Base-by-base conservation (phyloP, 2,113 vertebrate species). In the Chitala chitala region DNA sequence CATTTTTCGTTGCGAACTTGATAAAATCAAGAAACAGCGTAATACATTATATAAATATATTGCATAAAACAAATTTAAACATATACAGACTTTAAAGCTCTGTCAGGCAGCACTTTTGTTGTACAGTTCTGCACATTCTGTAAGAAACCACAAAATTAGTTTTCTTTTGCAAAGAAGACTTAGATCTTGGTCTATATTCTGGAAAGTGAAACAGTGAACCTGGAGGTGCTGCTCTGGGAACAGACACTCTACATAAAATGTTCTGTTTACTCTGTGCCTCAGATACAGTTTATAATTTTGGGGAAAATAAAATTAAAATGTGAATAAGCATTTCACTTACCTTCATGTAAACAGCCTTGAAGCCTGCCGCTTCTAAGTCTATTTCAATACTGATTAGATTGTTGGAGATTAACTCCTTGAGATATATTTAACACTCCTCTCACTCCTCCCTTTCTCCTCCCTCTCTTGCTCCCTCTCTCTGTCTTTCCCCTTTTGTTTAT, bases 401-500 rank as follows among this genome's bases (percentile, higher is more conserved):
- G 83, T 75, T 59, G 77, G 77, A 75, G 85, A 85, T 83, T 87
- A 87, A 83, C 79, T 80, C 66, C 75, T 75, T 74, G 69, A 8
- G 40, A 73, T 38, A 77, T 71, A 63, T 66, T 77, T 74, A 75
- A 53, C 77, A 40, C 36, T 13, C 22, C 44, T 33, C 58, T 38
- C 77, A 40, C 36, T 13, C 22, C 44, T 33, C 58, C 22, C 59
- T 64, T 15, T 44, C 73, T 75, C 46, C 24, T 44, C 44, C 73
- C 58, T 73, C 59, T 73, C 72, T 78, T 72, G 77, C 74, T 68
- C 55, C 46, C 55, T 66, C 56, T 61, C 77, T 74, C 59, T 77
- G 79, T 78, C 79, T 61, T 78, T 80, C 77, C 71, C 51, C 68
- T 80, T n/a, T n/a, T n/a, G n/a, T n/a, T n/a, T n/a, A n/a, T n/a